Conservation (phyloP, 2,888 invertebrate species). For the Dolichomitus sp. region DNA sequence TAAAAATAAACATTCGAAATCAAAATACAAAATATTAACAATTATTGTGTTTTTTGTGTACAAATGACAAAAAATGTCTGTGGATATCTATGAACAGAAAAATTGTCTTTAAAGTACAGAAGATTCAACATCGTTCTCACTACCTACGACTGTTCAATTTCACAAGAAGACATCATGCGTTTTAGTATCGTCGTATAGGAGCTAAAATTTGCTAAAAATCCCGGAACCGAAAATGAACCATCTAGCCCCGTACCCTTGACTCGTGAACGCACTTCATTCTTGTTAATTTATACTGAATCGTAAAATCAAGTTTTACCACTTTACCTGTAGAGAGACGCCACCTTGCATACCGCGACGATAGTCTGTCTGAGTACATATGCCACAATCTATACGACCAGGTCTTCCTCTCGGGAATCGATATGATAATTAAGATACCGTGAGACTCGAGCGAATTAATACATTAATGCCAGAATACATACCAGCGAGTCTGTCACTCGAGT, state of each 20-base stretch:
- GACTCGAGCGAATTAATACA: conserved; percentile 65
- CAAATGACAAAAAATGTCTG: no score
- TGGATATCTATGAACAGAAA: no score
- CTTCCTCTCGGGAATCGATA: conserved; percentile 58
- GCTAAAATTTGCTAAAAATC: conserved; percentile 56
- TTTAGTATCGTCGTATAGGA: background rate
- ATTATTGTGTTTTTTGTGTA: no score
- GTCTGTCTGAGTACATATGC: conserved; percentile 34
- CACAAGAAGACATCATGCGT: background rate
- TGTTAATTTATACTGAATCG: conserved; percentile 79
- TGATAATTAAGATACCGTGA: conserved; percentile 77
- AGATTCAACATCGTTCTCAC: no score
- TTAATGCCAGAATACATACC: conserved; percentile 60
- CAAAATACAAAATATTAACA: no score
- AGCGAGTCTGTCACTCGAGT: conserved; percentile 41
- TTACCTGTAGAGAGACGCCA: conserved; percentile 62
- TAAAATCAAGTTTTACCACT: conserved; percentile 81
- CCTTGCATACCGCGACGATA: conserved; percentile 20
- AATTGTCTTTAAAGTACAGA: no score
- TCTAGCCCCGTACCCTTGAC: conserved; percentile 28
- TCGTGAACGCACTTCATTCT: conserved; percentile 66
- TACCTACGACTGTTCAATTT: background rate
- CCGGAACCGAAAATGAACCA: background rate
- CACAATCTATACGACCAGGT: conserved; percentile 22
- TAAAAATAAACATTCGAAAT: no score